Percentiles rank a stretch among this genome's conserved stretches.
phyloP scores from a whole-genome alignment of 2,797 vertebrate species.

The Pseudomugil gertrudae region DNA sequence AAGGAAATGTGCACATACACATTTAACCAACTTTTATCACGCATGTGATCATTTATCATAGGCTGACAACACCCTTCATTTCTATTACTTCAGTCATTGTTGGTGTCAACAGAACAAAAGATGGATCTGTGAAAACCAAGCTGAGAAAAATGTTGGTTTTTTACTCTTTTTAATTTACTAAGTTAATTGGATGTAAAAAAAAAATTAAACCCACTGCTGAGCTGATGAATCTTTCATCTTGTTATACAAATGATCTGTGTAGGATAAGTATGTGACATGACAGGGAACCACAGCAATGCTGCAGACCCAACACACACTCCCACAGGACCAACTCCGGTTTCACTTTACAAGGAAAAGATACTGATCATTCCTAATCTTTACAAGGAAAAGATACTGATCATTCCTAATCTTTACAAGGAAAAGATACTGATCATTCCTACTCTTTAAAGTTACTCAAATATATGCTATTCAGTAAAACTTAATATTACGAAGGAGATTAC shows the following conservation, averaged over 20 bases:
- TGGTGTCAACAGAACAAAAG: background rate
- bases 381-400: too few relatives aligned
- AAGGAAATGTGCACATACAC: conserved; percentile 54
- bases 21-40: conserved; percentile 32
- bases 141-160: background rate
- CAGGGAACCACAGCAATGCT: conserved; percentile 29
- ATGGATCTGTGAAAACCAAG: background rate
- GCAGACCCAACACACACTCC: conserved; percentile 42
- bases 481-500: conserved; percentile 36
- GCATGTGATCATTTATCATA: conserved; percentile 5
- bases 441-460: conserved; percentile 50
- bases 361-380: conserved; percentile 41
- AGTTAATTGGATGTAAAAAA: conserved; percentile 44
- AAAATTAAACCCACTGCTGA: conserved; percentile 44
- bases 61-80: background rate
- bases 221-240: conserved; percentile 67
- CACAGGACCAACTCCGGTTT: conserved; percentile 32
- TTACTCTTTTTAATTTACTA: background rate
- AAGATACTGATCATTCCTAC: conserved; percentile 33
- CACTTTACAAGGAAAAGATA: conserved; percentile 23
- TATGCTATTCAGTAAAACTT: conserved; percentile 45
- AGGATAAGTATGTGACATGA: conserved; percentile 51
- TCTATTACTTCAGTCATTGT: conserved; percentile 1
- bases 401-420: conserved; percentile 33
- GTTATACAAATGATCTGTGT: conserved; percentile 66